phyloP scores from a whole-genome alignment of 2,113 vertebrate genomes.

The Oryzias javanicus region DNA sequence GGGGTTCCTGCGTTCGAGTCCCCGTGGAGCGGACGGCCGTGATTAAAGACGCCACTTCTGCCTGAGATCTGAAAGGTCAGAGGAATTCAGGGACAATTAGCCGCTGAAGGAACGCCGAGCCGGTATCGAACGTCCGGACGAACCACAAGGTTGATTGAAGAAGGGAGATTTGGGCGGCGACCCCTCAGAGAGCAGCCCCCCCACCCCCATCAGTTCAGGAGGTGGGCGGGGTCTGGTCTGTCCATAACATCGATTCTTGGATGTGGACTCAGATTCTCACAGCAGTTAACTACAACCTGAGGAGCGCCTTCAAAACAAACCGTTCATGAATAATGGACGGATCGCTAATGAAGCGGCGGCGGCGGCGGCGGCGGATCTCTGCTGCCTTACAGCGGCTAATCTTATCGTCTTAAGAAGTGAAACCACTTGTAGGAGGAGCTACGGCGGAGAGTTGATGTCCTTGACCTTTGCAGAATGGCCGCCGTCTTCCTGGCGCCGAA shows the following conservation, averaged over 20 bases:
- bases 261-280: too few relatives aligned
- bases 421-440: too few relatives aligned
- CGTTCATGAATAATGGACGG: constrained; percentile 69
- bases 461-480: constrained; percentile 60
- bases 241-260: constrained; percentile 41
- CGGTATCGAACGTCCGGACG: constrained; percentile 46
- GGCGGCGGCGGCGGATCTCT: too few relatives aligned
- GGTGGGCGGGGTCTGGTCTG: constrained; percentile 15
- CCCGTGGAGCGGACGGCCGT: constrained; percentile 44
- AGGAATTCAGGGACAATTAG: constrained; percentile 63
- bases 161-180: constrained; percentile 61
- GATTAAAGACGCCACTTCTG: constrained; percentile 66
- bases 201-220: constrained; percentile 8
- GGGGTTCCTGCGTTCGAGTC: constrained; percentile 19
- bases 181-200: constrained; percentile 24
- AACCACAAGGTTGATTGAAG: constrained; percentile 65
- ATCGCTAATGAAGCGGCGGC: constrained; percentile 73
- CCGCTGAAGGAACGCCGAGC: constrained; percentile 29
- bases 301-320: constrained; percentile 44
- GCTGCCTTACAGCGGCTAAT: too few relatives aligned
- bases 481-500: constrained; percentile 56
- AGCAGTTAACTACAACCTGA: constrained; percentile 18
- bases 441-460: constrained; percentile 55
- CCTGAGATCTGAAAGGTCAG: constrained; percentile 57
- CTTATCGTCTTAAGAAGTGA: too few relatives aligned